These are phyloP conservation scores for Onychostruthus taczanowskii DNA, from an alignment of 2,113 vertebrate species.

Conservation along the genomic window DNA sequence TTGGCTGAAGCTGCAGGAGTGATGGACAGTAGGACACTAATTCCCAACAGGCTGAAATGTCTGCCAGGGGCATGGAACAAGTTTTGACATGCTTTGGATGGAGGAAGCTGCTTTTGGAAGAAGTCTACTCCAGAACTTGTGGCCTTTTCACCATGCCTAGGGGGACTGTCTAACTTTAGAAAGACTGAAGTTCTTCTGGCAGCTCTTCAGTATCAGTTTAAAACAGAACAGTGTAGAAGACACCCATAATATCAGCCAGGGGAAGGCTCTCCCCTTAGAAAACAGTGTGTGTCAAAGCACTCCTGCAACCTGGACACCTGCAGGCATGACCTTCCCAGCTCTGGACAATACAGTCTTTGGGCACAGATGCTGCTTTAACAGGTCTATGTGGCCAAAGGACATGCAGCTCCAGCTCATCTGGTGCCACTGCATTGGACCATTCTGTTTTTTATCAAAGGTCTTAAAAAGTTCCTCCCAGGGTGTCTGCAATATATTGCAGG, in stretches of 20 bases:
- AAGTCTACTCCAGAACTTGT: not conserved
- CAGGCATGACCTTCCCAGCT: not conserved
- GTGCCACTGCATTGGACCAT: not conserved
- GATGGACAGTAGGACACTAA: not conserved
- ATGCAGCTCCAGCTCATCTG: not conserved
- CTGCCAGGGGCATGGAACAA: not conserved
- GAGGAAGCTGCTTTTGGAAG: not conserved
- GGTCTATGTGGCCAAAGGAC: not conserved
- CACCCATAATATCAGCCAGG: not conserved
- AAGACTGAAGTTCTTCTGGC: not conserved
- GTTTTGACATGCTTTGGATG: not conserved
- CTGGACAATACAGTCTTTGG: not conserved
- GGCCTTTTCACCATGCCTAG: not conserved
- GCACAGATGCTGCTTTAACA: not conserved
- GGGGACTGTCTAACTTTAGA: not conserved
- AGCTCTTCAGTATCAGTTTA: not conserved
- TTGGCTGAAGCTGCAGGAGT: not conserved
- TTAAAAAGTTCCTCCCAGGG: not conserved
- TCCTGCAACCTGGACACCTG: not conserved
- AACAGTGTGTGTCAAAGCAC: fast-evolving
- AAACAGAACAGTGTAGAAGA: not conserved
- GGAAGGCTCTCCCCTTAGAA: not conserved
- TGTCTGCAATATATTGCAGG: not conserved
- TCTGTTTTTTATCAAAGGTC: not conserved
- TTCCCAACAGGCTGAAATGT: not conserved